Conservation (phyloP, 2,797 vertebrate species). For the Rallus crepitans region DNA sequence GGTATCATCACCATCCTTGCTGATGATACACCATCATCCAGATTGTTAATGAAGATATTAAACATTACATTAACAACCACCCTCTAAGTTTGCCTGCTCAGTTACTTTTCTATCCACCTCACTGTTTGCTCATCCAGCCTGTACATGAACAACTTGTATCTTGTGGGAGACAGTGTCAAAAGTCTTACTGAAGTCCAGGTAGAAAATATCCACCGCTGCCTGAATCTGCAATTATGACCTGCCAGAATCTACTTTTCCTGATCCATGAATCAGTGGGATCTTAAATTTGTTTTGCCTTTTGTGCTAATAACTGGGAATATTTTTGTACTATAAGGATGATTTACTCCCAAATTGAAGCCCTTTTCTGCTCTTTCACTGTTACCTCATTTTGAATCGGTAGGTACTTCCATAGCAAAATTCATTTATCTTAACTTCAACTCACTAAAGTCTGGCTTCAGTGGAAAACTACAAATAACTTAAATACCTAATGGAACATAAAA, state of each 20-base stretch:
- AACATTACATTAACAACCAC: background rate
- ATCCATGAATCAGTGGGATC: background rate
- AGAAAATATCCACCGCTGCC: background rate
- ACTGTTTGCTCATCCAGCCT: background rate
- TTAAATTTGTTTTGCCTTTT: background rate
- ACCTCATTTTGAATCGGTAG: background rate
- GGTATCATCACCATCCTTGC: background rate
- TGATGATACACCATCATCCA: too few relatives aligned
- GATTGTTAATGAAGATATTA: background rate
- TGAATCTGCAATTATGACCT: background rate
- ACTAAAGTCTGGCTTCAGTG: background rate
- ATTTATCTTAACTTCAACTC: background rate
- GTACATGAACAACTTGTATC: background rate
- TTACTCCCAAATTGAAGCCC: background rate
- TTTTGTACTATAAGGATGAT: background rate
- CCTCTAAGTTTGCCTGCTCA: background rate
- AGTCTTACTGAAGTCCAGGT: background rate
- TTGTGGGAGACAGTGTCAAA: background rate
- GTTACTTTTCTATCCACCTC: background rate
- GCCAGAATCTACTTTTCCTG: background rate
- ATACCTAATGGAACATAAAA: background rate
- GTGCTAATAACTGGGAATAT: background rate
- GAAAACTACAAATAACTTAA: background rate
- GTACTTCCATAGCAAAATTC: background rate
- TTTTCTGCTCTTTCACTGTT: background rate